Conservation (phyloP, 2,113 vertebrate genomes). For the Macroglossus sobrinus region DNA sequence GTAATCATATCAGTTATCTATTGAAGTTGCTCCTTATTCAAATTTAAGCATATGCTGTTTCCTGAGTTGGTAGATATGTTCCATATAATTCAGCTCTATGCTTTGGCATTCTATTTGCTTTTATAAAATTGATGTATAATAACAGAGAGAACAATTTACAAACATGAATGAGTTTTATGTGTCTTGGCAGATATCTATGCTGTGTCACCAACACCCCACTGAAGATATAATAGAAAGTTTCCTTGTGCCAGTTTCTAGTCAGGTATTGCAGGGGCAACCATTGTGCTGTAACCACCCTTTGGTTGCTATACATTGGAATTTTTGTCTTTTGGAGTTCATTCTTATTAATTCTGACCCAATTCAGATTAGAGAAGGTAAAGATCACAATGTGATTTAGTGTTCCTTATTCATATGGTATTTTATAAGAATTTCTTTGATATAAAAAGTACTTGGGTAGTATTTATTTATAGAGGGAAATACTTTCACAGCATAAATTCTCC, state of each 20-base stretch:
- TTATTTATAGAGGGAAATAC: background rate
- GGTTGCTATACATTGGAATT: background rate
- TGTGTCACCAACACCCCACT: background rate
- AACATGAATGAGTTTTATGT: background rate
- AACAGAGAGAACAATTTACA: background rate
- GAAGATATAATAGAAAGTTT: background rate
- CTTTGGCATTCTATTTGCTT: background rate
- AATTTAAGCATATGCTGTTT: background rate
- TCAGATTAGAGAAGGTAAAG: background rate
- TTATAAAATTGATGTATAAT: background rate
- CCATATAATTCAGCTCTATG: background rate
- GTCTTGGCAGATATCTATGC: background rate
- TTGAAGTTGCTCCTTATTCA: background rate
- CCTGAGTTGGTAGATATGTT: background rate
- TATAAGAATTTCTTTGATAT: slow-evolving; percentile 10
- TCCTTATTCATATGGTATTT: background rate
- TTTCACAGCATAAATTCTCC: background rate
- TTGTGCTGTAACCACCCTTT: background rate
- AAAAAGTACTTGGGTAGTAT: background rate
- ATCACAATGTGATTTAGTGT: background rate
- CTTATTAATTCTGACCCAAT: background rate
- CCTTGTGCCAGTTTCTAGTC: background rate
- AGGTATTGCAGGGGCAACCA: background rate
- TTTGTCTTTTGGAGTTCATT: background rate
- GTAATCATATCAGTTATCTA: background rate